phyloP scores from a whole-genome alignment of 2,888 invertebrate genomes.

The Oscheius sp. region DNA sequence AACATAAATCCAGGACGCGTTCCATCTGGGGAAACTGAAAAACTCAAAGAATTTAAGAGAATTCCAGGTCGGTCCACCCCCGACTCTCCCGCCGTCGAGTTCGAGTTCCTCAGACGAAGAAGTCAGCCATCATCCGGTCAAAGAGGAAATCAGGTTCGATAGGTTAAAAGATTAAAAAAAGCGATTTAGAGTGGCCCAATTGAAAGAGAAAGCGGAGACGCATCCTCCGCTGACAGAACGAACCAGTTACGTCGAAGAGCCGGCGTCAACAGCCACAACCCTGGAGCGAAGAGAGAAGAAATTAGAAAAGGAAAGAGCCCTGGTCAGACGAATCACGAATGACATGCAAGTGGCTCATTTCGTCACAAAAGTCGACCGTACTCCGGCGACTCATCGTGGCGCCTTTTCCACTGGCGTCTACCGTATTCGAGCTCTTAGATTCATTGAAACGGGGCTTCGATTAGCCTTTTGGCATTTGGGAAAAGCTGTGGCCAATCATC shows the following conservation, averaged over 20 bases:
- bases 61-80: constrained; percentile 9
- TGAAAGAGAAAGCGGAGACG: constrained; percentile 11
- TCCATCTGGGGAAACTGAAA: neutral
- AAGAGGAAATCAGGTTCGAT: constrained; percentile 16
- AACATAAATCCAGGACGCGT: constrained; percentile 8
- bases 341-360: constrained; percentile 57
- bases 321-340: constrained; percentile 48
- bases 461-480: constrained; percentile 62
- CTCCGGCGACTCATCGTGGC: constrained; percentile 5
- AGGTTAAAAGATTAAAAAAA: neutral
- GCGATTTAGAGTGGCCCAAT: neutral
- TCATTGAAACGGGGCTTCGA: constrained; percentile 57
- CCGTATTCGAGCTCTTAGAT: constrained; percentile 53
- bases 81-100: constrained; percentile 5
- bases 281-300: constrained; percentile 42
- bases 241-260: constrained; percentile 55
- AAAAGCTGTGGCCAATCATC: constrained; percentile 58
- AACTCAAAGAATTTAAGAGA: neutral
- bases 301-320: constrained; percentile 42
- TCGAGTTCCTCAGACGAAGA: constrained; percentile 20
- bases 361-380: constrained; percentile 48
- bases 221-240: constrained; percentile 42
- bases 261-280: constrained; percentile 45
- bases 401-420: constrained; percentile 50
- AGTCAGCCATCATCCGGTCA: neutral